These are phyloP conservation scores for Drosophila ercepeae DNA, from an alignment of 1,140 invertebrate species.

Conservation along the genomic window DNA sequence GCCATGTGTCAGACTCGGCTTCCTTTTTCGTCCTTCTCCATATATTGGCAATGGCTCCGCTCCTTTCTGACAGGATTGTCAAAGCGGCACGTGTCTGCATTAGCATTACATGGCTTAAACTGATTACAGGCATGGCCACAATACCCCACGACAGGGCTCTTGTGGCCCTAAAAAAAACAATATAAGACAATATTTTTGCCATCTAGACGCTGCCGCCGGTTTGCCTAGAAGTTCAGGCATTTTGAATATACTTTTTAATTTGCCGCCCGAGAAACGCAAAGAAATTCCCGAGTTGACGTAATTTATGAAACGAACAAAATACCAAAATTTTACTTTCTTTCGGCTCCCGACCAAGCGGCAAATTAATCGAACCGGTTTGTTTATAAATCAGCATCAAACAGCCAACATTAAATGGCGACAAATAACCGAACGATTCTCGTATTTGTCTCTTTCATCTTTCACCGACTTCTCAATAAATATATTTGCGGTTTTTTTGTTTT, in stretches of 20 bases:
- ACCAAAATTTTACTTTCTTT: constrained; percentile 68
- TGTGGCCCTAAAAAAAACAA: neutral
- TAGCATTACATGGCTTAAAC: constrained; percentile 39
- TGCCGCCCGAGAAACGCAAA: constrained; percentile 29
- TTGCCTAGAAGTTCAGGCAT: neutral
- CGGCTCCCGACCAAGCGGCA: constrained; percentile 15
- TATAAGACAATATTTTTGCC: constrained; percentile 23
- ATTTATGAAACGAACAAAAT: constrained; percentile 53
- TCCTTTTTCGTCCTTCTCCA: neutral
- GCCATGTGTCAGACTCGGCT: constrained; percentile 19
- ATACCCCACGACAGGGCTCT: neutral
- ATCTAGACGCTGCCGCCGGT: neutral
- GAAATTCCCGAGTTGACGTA: constrained; percentile 37
- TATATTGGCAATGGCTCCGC: neutral
- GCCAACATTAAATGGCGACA: constrained; percentile 51
- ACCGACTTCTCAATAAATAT: neutral
- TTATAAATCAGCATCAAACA: constrained; percentile 55
- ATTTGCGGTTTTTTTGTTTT: neutral
- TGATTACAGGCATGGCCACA: constrained; percentile 19
- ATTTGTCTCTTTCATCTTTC: constrained; percentile 58
- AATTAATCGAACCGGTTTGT: constrained; percentile 65
- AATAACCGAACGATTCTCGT: constrained; percentile 43
- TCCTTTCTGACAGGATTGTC: constrained; percentile 24
- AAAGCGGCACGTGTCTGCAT: constrained; percentile 53
- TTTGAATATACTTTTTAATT: constrained; percentile 22